Conservation (phyloP, 2,113 vertebrate species). For the zebrafish (Danio rerio) region DNA sequence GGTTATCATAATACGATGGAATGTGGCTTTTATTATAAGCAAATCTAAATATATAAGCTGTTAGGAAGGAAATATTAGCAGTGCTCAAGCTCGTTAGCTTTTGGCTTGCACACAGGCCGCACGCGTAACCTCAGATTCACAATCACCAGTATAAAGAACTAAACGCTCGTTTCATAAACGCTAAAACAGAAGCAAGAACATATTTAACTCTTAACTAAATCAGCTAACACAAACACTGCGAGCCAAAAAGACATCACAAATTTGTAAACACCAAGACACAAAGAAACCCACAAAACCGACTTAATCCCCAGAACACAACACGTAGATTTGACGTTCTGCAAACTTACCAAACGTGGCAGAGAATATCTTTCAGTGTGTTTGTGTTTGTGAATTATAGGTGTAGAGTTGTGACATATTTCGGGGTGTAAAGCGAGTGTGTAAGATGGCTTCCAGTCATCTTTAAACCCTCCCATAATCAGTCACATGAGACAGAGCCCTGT, state of each 20-base stretch:
- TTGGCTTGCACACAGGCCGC: conserved; percentile 14
- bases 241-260: background rate
- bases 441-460: conserved; percentile 89
- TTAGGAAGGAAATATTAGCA: background rate
- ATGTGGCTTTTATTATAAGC: background rate
- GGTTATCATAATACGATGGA: fast-evolving
- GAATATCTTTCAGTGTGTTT: conserved; percentile 57
- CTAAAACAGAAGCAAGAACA: fast-evolving
- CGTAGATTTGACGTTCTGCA: background rate
- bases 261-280: conserved; percentile 11
- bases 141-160: background rate
- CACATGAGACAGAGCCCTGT: conserved; percentile 66
- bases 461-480: conserved; percentile 77
- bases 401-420: conserved; percentile 68
- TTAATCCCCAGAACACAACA: too few species aligned
- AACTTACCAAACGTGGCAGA: conserved; percentile 69
- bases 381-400: conserved; percentile 64
- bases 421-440: conserved; percentile 75
- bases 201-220: background rate
- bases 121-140: background rate
- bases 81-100: background rate
- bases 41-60: too few species aligned
- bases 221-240: background rate
- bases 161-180: background rate
- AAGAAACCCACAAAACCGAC: background rate